These are phyloP conservation scores for Spheniscus humboldti DNA, from an alignment of 2,797 vertebrate species.

Conservation along the genomic window DNA sequence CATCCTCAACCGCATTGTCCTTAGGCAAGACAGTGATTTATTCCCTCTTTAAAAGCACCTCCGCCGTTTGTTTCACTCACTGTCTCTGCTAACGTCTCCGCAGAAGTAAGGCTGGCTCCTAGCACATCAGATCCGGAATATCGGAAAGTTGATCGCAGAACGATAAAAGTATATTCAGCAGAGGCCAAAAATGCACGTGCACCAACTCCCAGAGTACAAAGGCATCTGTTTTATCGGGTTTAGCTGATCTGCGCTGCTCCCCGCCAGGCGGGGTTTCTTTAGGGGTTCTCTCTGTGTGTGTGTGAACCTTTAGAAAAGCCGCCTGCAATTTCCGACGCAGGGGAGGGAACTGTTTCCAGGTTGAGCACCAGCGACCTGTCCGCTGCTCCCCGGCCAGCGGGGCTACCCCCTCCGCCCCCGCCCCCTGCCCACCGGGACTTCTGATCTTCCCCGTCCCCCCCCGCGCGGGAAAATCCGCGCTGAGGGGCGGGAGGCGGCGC, in stretches of 20 bases:
- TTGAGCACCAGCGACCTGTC: background rate
- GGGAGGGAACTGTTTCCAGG: slow-evolving; percentile 18
- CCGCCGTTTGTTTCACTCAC: background rate
- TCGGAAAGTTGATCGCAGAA: slow-evolving; percentile 5
- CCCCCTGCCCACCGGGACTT: background rate
- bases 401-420: background rate
- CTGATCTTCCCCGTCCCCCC: background rate
- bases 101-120: slow-evolving; percentile 1
- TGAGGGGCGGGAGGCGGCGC: background rate
- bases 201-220: background rate
- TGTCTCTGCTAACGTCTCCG: background rate
- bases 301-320: background rate
- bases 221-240: background rate
- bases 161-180: background rate
- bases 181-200: background rate
- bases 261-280: background rate
- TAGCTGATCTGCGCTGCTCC: background rate
- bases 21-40: slow-evolving; percentile 34
- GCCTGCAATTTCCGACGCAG: slow-evolving; percentile 23
- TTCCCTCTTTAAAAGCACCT: slow-evolving; percentile 26
- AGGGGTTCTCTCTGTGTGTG: background rate
- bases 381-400: background rate
- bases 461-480: background rate
- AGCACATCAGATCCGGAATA: background rate
- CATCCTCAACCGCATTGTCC: background rate